Percentiles rank a stretch among this genome's conserved stretches.
phyloP scores from a whole-genome alignment of 2,113 vertebrate genomes.

The Tragulus kanchil region DNA sequence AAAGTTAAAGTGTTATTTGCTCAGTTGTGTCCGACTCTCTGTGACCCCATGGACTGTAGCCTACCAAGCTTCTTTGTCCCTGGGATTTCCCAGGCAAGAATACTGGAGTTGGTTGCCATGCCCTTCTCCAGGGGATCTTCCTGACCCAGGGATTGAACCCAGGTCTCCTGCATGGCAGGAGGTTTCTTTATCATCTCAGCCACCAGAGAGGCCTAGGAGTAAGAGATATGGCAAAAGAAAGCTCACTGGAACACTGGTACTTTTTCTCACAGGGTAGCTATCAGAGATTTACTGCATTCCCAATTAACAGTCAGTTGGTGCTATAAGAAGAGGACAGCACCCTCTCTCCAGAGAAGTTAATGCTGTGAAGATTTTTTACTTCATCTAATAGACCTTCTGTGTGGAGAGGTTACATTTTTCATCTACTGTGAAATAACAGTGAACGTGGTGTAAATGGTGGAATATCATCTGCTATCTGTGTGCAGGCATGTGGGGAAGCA shows the following conservation, averaged over 20 bases:
- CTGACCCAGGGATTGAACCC: not conserved
- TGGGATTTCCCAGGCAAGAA: not conserved
- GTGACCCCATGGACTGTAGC: not conserved
- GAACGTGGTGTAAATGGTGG: not conserved
- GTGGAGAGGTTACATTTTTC: slow-evolving; percentile 41
- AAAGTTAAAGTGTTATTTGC: not conserved
- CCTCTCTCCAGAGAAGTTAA: slow-evolving; percentile 1
- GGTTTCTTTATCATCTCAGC: not conserved
- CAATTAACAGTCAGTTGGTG: not conserved
- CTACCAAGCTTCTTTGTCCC: not conserved
- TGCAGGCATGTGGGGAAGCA: slow-evolving; percentile 15
- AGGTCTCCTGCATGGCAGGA: not conserved
- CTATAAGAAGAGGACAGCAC: not conserved
- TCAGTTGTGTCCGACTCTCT: not conserved
- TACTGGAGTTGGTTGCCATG: not conserved
- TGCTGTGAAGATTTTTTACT: slow-evolving; percentile 53
- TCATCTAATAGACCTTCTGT: not conserved
- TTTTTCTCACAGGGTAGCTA: not conserved
- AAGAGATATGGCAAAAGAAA: not conserved
- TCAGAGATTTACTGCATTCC: slow-evolving; percentile 37
- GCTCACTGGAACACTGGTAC: not conserved
- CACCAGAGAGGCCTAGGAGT: not conserved
- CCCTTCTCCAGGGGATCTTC: not conserved
- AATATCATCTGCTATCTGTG: not conserved
- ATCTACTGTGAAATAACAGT: slow-evolving; percentile 52